phyloP scores from a whole-genome alignment of 30 jellyfish, hydroid and myxozoan species.

The Turritopsis rubra region DNA sequence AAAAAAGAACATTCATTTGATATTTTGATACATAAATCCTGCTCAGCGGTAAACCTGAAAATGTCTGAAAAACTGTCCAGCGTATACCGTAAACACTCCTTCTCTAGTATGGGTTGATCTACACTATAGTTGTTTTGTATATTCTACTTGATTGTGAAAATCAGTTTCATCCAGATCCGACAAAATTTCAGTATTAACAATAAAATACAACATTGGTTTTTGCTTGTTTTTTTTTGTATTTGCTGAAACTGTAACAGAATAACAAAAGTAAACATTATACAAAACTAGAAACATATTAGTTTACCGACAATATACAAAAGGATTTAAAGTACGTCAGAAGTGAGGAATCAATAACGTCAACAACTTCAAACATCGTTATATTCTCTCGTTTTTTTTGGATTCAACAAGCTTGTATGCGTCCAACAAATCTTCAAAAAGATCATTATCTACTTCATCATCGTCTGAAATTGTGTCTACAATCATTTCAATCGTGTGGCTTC shows the following conservation, averaged over 20 bases:
- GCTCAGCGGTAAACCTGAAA: no score
- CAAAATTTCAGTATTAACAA: not conserved
- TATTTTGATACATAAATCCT: no score
- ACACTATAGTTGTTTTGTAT: no score
- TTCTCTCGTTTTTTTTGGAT: not conserved
- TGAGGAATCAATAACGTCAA: not conserved
- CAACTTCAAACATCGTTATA: not conserved
- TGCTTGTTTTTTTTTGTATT: not conserved
- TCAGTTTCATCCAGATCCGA: no score
- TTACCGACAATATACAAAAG: not conserved
- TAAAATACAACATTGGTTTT: not conserved
- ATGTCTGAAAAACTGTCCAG: no score
- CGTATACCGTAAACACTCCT: no score
- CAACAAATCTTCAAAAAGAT: slow-evolving; percentile 3
- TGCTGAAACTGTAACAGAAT: not conserved
- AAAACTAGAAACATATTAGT: no score
- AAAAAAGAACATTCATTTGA: no score
- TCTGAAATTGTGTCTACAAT: not conserved
- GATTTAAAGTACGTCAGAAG: not conserved
- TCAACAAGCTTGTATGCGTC: not conserved
- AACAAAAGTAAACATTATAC: not conserved
- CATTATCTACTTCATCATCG: not conserved
- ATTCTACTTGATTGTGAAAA: no score
- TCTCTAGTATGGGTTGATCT: no score
- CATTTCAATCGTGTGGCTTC: not conserved